A percentile compares a stretch with the other conserved stretches of the same genome.
phyloP scores from a whole-genome alignment of 2,888 invertebrate species.

The Campaea margaritaria region DNA sequence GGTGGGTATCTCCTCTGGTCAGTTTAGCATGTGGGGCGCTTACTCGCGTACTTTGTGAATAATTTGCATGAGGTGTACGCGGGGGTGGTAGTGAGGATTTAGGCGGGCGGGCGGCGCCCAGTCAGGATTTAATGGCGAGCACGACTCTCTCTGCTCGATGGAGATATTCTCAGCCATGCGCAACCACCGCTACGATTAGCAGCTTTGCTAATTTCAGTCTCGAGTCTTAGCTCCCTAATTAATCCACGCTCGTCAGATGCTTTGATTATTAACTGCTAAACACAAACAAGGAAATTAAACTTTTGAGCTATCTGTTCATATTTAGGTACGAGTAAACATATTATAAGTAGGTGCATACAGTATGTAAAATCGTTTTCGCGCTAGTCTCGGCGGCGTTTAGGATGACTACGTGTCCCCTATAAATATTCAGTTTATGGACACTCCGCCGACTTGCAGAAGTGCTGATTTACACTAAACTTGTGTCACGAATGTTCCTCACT shows the following conservation, averaged over 20 bases:
- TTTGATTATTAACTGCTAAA: slow-evolving; percentile 51
- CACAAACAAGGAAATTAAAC: neutral
- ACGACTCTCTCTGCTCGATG: slow-evolving; percentile 52
- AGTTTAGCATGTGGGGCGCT: slow-evolving; percentile 63
- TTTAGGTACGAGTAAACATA: slow-evolving; percentile 44
- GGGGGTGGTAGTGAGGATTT: slow-evolving; percentile 45
- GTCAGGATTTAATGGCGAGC: slow-evolving; percentile 62
- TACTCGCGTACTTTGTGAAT: slow-evolving; percentile 71
- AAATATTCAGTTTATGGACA: slow-evolving; percentile 73
- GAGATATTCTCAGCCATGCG: slow-evolving; percentile 64
- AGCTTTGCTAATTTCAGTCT: slow-evolving; percentile 48
- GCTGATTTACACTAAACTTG: too few species aligned
- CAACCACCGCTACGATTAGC: slow-evolving; percentile 63
- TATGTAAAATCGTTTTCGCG: slow-evolving; percentile 72
- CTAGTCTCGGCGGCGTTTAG: slow-evolving; percentile 49
- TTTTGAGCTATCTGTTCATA: neutral
- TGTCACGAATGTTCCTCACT: slow-evolving; percentile 43
- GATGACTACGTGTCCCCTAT: slow-evolving; percentile 57
- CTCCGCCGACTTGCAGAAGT: slow-evolving; percentile 57
- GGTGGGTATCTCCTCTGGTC: slow-evolving; percentile 53
- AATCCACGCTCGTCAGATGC: slow-evolving; percentile 4
- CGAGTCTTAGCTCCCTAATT: slow-evolving; percentile 2
- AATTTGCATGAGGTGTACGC: slow-evolving; percentile 64
- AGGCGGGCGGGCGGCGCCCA: slow-evolving; percentile 43
- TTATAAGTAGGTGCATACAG: slow-evolving; percentile 58